Conservation (phyloP, 2,113 vertebrate genomes). For the Otus sunia region DNA sequence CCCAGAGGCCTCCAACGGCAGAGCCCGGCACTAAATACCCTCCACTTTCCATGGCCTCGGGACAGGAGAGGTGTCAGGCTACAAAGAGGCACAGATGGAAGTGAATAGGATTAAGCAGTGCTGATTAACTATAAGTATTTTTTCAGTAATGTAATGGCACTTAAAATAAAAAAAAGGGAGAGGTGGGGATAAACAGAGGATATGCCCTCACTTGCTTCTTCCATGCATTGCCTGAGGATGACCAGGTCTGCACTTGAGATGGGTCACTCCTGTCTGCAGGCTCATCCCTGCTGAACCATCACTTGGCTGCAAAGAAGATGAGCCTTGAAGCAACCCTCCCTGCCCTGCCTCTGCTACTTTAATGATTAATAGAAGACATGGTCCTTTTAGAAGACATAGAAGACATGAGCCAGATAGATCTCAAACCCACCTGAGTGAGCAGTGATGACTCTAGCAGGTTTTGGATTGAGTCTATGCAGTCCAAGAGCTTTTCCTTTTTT, state of each 20-base stretch:
- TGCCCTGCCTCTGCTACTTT: not conserved
- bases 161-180: not conserved
- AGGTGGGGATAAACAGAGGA: not conserved
- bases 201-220: not conserved
- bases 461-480: not conserved
- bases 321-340: not conserved
- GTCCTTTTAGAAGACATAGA: no score
- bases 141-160: not conserved
- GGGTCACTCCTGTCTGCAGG: fast-evolving
- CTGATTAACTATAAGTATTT: constrained; percentile 52
- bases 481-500: not conserved
- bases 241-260: not conserved
- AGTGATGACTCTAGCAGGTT: not conserved
- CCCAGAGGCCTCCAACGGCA: not conserved
- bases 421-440: not conserved
- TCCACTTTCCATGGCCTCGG: not conserved
- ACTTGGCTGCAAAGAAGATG: not conserved
- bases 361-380: not conserved
- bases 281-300: not conserved
- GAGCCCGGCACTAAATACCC: not conserved
- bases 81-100: constrained; percentile 53
- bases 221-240: not conserved
- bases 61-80: constrained; percentile 51
- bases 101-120: constrained; percentile 1
- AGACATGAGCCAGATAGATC: not conserved